These are phyloP conservation scores for Chinchilla lanigera DNA, from an alignment of 2,113 vertebrate genomes.

Conservation along the genomic window DNA sequence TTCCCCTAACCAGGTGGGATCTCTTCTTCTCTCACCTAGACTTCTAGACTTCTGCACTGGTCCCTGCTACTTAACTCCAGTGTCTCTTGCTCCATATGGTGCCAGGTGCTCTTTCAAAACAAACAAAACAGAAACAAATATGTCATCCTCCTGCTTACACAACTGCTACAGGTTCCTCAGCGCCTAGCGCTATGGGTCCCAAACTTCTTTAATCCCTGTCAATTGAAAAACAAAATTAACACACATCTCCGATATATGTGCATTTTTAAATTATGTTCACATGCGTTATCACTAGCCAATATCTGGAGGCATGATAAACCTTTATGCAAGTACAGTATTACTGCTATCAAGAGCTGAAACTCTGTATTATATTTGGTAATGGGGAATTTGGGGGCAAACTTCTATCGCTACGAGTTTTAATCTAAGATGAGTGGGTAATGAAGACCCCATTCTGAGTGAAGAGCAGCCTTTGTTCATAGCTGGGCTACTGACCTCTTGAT, in stretches of 20 bases:
- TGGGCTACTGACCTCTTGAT: background rate
- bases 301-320: background rate
- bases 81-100: background rate
- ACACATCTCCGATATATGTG: background rate
- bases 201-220: background rate
- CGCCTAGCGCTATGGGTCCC: background rate
- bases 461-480: background rate
- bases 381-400: background rate
- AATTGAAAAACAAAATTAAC: background rate
- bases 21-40: background rate
- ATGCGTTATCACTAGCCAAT: background rate
- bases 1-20: background rate
- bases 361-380: background rate
- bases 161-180: background rate
- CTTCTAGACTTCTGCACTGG: background rate
- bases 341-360: background rate
- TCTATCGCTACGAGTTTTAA: background rate
- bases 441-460: background rate
- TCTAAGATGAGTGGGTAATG: background rate
- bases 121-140: background rate
- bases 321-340: background rate
- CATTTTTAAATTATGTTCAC: background rate
- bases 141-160: background rate
- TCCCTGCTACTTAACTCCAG: background rate
- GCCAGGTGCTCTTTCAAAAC: background rate